Conservation (phyloP, 2,113 vertebrate species). For the Tenebrosternarchus preto region DNA sequence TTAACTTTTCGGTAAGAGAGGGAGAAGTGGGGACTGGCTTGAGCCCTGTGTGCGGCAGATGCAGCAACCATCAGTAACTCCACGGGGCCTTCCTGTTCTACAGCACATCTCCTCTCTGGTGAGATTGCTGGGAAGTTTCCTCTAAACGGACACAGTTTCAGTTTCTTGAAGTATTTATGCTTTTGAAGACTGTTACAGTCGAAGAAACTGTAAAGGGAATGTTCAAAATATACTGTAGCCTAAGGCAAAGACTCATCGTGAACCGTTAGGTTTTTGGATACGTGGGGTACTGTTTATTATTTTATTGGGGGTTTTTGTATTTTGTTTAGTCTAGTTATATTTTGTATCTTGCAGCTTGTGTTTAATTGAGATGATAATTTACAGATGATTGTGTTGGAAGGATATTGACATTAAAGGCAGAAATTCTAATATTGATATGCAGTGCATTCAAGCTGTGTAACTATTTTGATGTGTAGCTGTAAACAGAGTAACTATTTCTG, state of each 20-base stretch:
- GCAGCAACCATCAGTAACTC: not conserved
- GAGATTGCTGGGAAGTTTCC: conserved; percentile 44
- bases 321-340: too few species aligned
- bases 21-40: conserved; percentile 51
- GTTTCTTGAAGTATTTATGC: conserved; percentile 30
- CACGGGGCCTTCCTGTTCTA: conserved; percentile 1
- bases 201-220: not conserved
- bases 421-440: not conserved
- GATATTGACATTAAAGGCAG: too few species aligned
- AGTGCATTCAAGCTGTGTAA: not conserved
- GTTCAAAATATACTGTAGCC: too few species aligned
- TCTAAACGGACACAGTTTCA: conserved; percentile 10
- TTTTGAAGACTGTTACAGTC: not conserved
- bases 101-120: conserved; percentile 17
- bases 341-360: too few species aligned
- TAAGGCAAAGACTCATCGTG: too few species aligned
- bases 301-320: too few species aligned
- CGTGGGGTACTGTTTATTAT: too few species aligned
- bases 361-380: too few species aligned
- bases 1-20: conserved; percentile 54
- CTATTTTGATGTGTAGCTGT: not conserved
- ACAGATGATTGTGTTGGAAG: not conserved
- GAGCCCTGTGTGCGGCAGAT: conserved; percentile 26
- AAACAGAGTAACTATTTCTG: not conserved
- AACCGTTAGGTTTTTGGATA: too few species aligned